Evolutionary conservation across 2,888 invertebrate genomes (phyloP).

Genomic region (Hemaris fuciformis): DNA sequence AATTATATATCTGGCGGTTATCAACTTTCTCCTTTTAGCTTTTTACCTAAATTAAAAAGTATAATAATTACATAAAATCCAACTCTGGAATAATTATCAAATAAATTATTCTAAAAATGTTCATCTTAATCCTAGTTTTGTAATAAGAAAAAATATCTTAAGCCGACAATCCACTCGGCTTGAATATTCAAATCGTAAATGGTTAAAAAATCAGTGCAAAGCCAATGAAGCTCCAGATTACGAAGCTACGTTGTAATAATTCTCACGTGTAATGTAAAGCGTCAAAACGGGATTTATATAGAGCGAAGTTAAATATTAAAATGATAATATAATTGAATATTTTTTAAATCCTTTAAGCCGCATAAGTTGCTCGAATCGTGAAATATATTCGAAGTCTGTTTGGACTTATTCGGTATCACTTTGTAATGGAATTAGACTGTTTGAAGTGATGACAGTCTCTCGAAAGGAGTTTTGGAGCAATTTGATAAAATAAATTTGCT

Average conservation of each 20-base stretch:
- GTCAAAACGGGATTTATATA: neutral
- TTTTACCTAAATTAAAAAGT: too few species aligned
- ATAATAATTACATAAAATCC: too few species aligned
- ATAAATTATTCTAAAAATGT: neutral
- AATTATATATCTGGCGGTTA: too few species aligned
- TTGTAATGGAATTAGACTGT: slow-evolving; percentile 5
- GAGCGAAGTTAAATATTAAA: neutral
- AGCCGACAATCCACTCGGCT: neutral
- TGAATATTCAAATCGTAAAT: neutral
- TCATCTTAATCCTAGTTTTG: neutral
- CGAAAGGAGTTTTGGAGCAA: neutral
- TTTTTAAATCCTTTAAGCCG: neutral
- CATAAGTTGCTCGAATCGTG: neutral
- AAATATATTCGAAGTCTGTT: neutral
- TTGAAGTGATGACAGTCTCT: neutral
- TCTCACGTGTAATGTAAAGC: neutral
- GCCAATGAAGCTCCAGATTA: neutral
- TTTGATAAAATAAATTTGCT: neutral
- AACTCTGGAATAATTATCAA: too few species aligned
- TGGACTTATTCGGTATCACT: neutral
- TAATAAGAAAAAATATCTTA: neutral
- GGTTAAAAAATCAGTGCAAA: neutral
- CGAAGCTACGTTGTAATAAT: neutral
- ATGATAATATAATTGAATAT: neutral
- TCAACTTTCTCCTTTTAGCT: too few species aligned